Conservation (phyloP, 2,113 vertebrate genomes). For the Lycocorax pyrrhopterus region DNA sequence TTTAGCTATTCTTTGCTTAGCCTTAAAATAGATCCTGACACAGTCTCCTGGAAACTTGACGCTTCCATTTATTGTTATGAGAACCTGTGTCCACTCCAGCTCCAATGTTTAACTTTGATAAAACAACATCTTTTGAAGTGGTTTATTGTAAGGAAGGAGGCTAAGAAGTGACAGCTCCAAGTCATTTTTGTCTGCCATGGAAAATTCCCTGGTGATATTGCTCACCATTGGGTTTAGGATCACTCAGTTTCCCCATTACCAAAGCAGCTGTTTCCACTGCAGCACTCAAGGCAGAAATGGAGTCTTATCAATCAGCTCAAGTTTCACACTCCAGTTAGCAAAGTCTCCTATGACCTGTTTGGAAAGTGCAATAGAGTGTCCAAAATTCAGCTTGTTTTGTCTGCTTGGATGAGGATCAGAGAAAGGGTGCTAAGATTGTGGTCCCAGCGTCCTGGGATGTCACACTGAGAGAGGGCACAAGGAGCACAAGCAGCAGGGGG, state of each 20-base stretch:
- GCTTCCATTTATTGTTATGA: constrained; percentile 25
- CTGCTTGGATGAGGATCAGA: accelerated
- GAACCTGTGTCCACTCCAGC: not conserved
- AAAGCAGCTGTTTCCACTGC: not conserved
- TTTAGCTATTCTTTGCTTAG: constrained; percentile 32
- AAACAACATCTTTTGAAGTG: not conserved
- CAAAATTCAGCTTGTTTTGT: not conserved
- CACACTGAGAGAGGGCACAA: not conserved
- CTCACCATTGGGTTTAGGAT: not conserved
- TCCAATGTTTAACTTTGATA: not conserved
- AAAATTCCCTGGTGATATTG: not conserved
- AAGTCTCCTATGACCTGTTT: not conserved
- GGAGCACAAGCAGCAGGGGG: accelerated
- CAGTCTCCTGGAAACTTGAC: not conserved
- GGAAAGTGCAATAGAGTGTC: not conserved
- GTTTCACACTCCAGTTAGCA: not conserved
- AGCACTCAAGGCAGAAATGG: accelerated
- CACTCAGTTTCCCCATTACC: accelerated
- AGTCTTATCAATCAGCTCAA: not conserved
- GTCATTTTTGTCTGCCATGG: not conserved
- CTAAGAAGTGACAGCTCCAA: not conserved
- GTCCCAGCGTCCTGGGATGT: not conserved
- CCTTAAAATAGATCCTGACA: constrained; percentile 51
- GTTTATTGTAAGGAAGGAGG: not conserved
- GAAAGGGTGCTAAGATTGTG: accelerated